Percentiles rank a stretch among this genome's conserved stretches.
Conservation (phyloP, 2,113 vertebrate species). For the Myodes glareolus region DNA sequence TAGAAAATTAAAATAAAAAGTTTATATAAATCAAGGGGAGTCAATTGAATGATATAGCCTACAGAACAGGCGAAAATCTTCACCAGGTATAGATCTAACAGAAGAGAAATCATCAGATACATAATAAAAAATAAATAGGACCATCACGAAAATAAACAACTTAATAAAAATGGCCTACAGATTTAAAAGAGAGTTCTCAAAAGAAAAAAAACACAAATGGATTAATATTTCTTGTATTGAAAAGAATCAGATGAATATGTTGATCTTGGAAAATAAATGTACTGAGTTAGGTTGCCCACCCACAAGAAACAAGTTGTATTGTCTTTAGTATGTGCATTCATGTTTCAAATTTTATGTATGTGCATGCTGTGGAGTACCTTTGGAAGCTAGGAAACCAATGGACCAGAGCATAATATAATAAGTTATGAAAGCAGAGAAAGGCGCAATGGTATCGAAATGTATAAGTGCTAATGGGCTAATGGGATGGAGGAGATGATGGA, state of each 20-base stretch:
- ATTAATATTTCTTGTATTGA: not conserved
- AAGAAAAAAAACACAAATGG: not conserved
- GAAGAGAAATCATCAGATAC: not conserved
- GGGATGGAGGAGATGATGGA: not conserved
- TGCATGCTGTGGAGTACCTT: not conserved
- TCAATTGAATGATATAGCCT: not conserved
- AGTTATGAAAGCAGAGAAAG: not conserved
- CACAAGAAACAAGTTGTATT: not conserved
- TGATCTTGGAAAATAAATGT: too few species aligned
- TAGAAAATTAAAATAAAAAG: not conserved
- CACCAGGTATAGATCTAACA: not conserved
- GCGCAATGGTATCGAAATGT: not conserved
- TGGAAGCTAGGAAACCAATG: not conserved
- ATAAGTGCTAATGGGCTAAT: not conserved
- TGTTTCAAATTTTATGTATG: not conserved
- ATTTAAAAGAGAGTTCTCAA: not conserved
- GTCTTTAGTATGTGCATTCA: not conserved
- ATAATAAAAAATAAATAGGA: not conserved
- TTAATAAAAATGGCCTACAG: not conserved
- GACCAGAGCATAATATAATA: not conserved
- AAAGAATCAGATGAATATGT: not conserved
- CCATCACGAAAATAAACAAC: not conserved
- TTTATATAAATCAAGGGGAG: not conserved
- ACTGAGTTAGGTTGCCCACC: not conserved
- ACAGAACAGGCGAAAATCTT: not conserved